Base-by-base conservation (phyloP, 2,888 invertebrate species). In the Lordiphosa andalusiaca region DNA sequence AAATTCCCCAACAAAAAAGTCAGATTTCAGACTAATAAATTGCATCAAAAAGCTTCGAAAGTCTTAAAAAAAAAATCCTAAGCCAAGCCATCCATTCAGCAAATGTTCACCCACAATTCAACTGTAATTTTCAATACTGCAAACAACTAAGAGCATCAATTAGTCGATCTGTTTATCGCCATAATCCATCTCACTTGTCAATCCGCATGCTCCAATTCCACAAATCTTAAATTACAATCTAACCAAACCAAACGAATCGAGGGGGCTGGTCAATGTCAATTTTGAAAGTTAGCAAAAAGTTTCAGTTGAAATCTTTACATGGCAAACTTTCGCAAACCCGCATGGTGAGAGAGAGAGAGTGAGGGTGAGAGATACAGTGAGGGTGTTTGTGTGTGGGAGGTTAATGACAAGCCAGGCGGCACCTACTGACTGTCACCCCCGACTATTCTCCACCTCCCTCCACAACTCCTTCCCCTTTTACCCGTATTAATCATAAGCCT, bases 401-500 rank as follows among this genome's bases (percentile, higher is more conserved):
- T 64, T 78, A 72, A 72, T 72, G 52, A 56, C 50, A 42, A 49
- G 59, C 42, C 47, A 44, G 51, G 42, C 49, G 51, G 42, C 49
- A 56, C 58, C 63, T 67, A 56, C 50, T 51, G n/a, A 42, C 60
- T 59, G 62, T 42, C 50, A 23, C 10, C 25, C 9, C 9, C 9
- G 30, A 30, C 30, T 9, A 30, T 16, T 21, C 10, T 13, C 23
- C 33, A 25, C 35, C 2, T 10, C 23, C 13, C 37, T 50, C 33
- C 35, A 47, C 50, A 25, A 25, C 35, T 19, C 13, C n/a, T 30
- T 3, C 46, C n/a, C 35, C 10, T 7, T 7, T 49, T 56, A 48
- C 70, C 62, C 65, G 63, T 76, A 83, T 83, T 84, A 82, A 82
- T 82, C 84, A 84, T 71, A 69, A 55, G 67, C 69, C 74, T 83